A percentile compares a stretch with the other conserved stretches of the same genome.
phyloP scores from a whole-genome alignment of 2,888 invertebrate genomes.

The Tuta absoluta region DNA sequence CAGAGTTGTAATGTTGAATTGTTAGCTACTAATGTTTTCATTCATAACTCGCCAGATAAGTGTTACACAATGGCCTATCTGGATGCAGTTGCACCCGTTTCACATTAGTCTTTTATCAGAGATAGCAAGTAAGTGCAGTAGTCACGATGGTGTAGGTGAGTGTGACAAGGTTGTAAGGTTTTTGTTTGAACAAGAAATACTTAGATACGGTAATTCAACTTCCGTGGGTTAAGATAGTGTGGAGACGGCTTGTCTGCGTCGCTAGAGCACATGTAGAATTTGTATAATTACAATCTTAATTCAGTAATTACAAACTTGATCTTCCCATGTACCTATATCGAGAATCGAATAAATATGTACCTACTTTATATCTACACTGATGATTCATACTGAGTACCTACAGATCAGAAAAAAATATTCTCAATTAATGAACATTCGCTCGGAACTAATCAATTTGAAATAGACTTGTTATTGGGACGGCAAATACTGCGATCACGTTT shows the following conservation, averaged over 20 bases:
- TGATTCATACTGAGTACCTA: too few relatives aligned
- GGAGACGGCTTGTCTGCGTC: constrained; percentile 59
- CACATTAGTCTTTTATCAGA: constrained; percentile 36
- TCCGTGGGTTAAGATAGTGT: constrained; percentile 60
- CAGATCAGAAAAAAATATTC: too few relatives aligned
- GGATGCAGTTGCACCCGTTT: constrained; percentile 36
- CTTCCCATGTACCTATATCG: neutral
- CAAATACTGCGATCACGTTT: constrained; percentile 14
- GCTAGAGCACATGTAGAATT: constrained; percentile 2
- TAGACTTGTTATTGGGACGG: neutral
- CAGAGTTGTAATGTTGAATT: constrained; percentile 35
- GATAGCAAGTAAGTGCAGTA: constrained; percentile 27
- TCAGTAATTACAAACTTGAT: neutral
- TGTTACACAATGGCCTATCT: constrained; percentile 44
- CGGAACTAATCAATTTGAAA: constrained; percentile 5
- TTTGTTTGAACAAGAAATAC: constrained; percentile 64
- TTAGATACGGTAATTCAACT: constrained; percentile 68
- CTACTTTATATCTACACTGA: neutral
- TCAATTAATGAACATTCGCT: too few relatives aligned
- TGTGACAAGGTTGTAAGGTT: constrained; percentile 51
- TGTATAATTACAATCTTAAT: neutral
- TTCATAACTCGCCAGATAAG: constrained; percentile 54
- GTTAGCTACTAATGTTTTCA: constrained; percentile 46
- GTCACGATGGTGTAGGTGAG: constrained; percentile 31
- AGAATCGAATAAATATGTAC: neutral